Percentiles rank a stretch among this genome's conserved stretches.
Conservation (phyloP, 1,140 invertebrate genomes). For the Formica selysi region DNA sequence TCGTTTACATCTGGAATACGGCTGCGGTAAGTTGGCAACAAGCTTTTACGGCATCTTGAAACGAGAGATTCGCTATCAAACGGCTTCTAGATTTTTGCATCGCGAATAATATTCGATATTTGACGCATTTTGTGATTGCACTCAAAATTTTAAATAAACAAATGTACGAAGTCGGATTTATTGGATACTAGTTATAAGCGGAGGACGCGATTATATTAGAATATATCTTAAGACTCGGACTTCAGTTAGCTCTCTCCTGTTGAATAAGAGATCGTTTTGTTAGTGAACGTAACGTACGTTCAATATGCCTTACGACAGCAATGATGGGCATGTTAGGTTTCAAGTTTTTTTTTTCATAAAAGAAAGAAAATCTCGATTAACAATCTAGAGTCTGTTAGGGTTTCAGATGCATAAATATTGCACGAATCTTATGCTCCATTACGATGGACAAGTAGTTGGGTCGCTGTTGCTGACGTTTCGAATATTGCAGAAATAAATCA, state of each 20-base stretch:
- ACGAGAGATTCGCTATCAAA: conserved; percentile 8
- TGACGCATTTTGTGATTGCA: not conserved
- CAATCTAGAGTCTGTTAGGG: not conserved
- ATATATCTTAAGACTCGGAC: not conserved
- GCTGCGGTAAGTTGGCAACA: conserved; percentile 32
- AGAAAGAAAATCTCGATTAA: conserved; percentile 22
- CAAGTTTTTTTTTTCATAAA: conserved; percentile 11
- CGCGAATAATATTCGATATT: not conserved
- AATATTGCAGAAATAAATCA: conserved; percentile 61
- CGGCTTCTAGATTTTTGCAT: conserved; percentile 2
- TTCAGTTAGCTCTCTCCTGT: not conserved
- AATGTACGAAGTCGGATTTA: not conserved
- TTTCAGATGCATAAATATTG: not conserved
- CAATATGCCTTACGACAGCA: not conserved
- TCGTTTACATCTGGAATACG: not conserved
- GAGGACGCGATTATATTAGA: conserved; percentile 7
- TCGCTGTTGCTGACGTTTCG: conserved; percentile 24
- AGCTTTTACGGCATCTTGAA: conserved; percentile 30
- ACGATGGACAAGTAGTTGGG: not conserved
- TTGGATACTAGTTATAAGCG: not conserved
- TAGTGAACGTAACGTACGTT: not conserved
- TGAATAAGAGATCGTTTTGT: conserved; percentile 2
- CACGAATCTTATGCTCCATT: conserved; percentile 17
- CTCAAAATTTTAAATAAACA: not conserved
- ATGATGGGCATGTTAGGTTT: not conserved